Percentiles rank a stretch among this genome's conserved stretches.
Conservation (phyloP, 2,888 invertebrate genomes). For the Macrosoma leucophasiata region DNA sequence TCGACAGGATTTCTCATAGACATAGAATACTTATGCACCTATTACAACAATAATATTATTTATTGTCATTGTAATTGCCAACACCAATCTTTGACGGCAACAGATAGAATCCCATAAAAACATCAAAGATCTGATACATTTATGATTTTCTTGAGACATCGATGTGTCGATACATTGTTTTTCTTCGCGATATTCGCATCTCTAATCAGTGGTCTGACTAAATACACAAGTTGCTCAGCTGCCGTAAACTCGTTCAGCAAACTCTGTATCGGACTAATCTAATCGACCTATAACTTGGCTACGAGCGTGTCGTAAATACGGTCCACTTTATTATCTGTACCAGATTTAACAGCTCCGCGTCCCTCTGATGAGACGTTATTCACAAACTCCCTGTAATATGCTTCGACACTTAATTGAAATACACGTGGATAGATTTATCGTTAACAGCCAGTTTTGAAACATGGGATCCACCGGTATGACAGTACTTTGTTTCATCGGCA, state of each 20-base stretch:
- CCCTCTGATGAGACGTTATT: conserved; percentile 8
- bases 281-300: conserved; percentile 55
- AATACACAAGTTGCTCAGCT: conserved; percentile 41
- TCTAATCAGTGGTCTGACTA: conserved; percentile 39
- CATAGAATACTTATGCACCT: too few species aligned
- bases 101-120: too few species aligned
- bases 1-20: too few species aligned
- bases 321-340: conserved; percentile 52
- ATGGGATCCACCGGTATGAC: too few species aligned
- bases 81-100: too few species aligned
- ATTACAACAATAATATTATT: too few species aligned
- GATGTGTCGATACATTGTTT: conserved; percentile 24
- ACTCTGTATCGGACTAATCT: conserved; percentile 54
- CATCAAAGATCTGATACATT: too few species aligned
- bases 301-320: conserved; percentile 49
- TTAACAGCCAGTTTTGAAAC: too few species aligned
- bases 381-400: conserved; percentile 21
- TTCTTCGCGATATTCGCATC: conserved; percentile 33
- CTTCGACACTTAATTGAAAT: conserved; percentile 39
- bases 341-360: conserved; percentile 39
- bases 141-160: conserved; percentile 20
- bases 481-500: too few species aligned
- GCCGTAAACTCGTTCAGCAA: conserved; percentile 50
- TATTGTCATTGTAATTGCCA: too few species aligned
- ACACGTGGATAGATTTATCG: conserved; percentile 14